phyloP scores from a whole-genome alignment of 2,888 invertebrate genomes.

The Drosophila vallismaia region DNA sequence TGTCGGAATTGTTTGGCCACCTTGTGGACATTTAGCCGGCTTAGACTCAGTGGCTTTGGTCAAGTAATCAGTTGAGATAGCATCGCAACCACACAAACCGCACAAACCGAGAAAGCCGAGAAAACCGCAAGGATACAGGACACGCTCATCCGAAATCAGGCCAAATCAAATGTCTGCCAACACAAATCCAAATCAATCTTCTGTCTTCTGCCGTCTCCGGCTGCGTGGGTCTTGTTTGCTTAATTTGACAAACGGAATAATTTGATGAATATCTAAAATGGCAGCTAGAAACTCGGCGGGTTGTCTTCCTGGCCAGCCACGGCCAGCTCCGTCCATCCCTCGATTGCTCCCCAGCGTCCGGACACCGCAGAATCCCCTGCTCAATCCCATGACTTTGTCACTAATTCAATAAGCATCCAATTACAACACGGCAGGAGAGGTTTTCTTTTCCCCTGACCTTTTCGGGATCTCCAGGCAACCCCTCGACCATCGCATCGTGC shows the following conservation, averaged over 20 bases:
- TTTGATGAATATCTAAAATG: slow-evolving; percentile 78
- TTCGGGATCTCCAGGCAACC: background rate
- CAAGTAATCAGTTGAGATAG: slow-evolving; percentile 50
- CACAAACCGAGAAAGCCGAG: background rate
- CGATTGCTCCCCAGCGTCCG: background rate
- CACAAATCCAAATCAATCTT: slow-evolving; percentile 70
- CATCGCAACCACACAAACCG: slow-evolving; percentile 14
- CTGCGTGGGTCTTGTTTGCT: slow-evolving; percentile 65
- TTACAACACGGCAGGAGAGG: slow-evolving; percentile 64
- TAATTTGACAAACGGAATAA: slow-evolving; percentile 80
- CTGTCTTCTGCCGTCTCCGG: slow-evolving; percentile 34
- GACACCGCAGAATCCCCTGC: slow-evolving; percentile 11
- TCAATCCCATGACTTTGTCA: slow-evolving; percentile 51
- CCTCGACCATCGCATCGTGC: slow-evolving; percentile 1
- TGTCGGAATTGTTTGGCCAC: slow-evolving; percentile 27
- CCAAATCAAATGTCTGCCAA: slow-evolving; percentile 48
- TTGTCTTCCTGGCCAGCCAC: slow-evolving; percentile 8
- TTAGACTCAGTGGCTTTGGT: slow-evolving; percentile 41
- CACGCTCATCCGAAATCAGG: slow-evolving; percentile 18
- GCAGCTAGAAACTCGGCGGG: slow-evolving; percentile 52
- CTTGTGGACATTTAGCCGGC: slow-evolving; percentile 37
- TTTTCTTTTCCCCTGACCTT: slow-evolving; percentile 1
- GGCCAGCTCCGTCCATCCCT: background rate
- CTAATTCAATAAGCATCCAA: slow-evolving; percentile 79
- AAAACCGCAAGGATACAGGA: slow-evolving; percentile 13